Evolutionary conservation across 2,113 vertebrate species (phyloP), one percentile per base, ranked within the genome.

Genomic region (Typhlomys cinereus): DNA sequence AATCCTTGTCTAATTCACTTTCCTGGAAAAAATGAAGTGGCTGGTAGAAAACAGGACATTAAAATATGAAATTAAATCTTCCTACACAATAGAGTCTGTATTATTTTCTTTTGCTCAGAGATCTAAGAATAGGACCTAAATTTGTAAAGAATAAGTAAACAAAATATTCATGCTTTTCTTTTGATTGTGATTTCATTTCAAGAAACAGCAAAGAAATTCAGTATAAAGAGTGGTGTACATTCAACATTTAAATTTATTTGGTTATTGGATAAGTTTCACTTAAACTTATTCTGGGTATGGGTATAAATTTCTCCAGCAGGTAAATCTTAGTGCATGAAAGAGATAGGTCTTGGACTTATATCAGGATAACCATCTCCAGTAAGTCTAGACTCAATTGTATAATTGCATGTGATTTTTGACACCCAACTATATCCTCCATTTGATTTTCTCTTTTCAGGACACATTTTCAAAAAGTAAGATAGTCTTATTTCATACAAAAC

Each of bases 361-460:
- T 73, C 59, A 62, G 82, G 11, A 2, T 5, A 54, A n/a, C 46
- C 0, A 69, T 61, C 48, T 70, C 3, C 4, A 31, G 31, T 1
- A 71, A 4, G n/a, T 34, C 1, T 6, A 41, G 4, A 1, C 5
- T 2, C 48, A 20, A 50, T n/a, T n/a, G n/a, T n/a, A n/a, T n/a
- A n/a, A 41, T 50, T 25, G 3, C 25, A 15, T 54, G 2, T 67
- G 27, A 29, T 8, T 69, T 89, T 3, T 39, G 9, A 41, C 25
- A 6, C 1, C 2, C 46, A 75, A 7, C 0, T 3, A 50, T 31
- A 2, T 74, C 29, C 27, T 62, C 4, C 1, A 44, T 78, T 14
- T 62, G 13, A 62, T 41, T 79, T 79, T 23, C 1, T 59, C 17
- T 69, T 5, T 54, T 5, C 14, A 61, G 6, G 27, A 11, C n/a